Conservation (phyloP, 2,888 invertebrate species). For the Villa cingulata region DNA sequence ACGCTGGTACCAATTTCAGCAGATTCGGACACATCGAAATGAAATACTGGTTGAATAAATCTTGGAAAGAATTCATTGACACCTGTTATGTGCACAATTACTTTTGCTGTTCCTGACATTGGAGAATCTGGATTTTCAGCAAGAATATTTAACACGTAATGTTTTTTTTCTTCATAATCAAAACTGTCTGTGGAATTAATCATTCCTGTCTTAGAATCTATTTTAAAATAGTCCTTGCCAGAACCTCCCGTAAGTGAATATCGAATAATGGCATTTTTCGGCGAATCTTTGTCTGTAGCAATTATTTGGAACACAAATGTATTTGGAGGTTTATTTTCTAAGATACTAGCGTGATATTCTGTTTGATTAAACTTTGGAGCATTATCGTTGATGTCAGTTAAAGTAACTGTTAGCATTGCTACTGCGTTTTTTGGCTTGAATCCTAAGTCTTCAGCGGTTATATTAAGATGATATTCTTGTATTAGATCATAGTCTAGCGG, state of each 20-base stretch:
- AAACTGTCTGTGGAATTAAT: constrained; percentile 64
- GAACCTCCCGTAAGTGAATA: constrained; percentile 69
- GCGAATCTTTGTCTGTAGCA: constrained; percentile 76
- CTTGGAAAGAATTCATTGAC: constrained; percentile 81
- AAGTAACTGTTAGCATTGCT: constrained; percentile 68
- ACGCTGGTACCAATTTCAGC: constrained; percentile 74
- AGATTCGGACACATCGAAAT: constrained; percentile 86
- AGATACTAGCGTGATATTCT: constrained; percentile 60
- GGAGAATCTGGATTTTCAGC: constrained; percentile 78
- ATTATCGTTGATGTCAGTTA: constrained; percentile 90
- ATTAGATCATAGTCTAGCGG: constrained; percentile 76
- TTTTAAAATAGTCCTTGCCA: constrained; percentile 58
- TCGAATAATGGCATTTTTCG: constrained; percentile 70
- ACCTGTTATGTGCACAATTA: constrained; percentile 65
- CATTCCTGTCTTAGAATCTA: constrained; percentile 63
- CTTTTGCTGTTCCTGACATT: constrained; percentile 60
- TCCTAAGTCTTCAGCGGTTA: constrained; percentile 76
- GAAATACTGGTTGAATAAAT: constrained; percentile 79
- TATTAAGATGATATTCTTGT: constrained; percentile 71
- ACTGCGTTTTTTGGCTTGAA: constrained; percentile 64
- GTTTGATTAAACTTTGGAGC: constrained; percentile 72
- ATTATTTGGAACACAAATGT: constrained; percentile 59
- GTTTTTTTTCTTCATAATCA: constrained; percentile 72
- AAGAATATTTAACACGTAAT: constrained; percentile 60
- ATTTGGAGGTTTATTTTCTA: constrained; percentile 68